Evolutionary conservation across 1,140 invertebrate genomes (phyloP).

Genomic region (Tribolium castaneum): DNA sequence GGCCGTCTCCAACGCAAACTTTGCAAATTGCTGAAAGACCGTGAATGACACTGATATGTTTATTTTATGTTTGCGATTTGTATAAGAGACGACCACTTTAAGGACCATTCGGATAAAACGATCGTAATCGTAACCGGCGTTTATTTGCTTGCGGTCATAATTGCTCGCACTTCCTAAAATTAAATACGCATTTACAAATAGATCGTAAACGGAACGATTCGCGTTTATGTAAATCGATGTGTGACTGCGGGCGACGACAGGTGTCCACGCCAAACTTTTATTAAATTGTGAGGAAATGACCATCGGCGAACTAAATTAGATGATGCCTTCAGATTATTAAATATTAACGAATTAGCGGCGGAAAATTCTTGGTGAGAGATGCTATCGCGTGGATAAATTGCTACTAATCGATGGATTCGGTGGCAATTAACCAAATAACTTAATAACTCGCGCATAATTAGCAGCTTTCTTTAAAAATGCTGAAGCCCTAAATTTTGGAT

Average conservation of each 20-base stretch:
- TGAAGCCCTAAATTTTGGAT: too few species aligned
- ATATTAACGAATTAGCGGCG: neutral
- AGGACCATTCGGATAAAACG: neutral
- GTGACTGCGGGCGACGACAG: neutral
- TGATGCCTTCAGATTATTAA: neutral
- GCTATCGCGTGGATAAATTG: neutral
- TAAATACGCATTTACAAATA: conserved; percentile 16
- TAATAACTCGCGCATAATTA: neutral
- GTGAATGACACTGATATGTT: conserved; percentile 30
- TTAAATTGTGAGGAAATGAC: neutral
- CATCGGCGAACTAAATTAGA: neutral
- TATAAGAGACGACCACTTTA: neutral
- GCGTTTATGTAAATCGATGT: conserved; percentile 4
- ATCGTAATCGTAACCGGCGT: neutral
- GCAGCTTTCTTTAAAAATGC: neutral
- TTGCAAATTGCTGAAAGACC: conserved; percentile 15
- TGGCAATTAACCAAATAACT: conserved; percentile 1
- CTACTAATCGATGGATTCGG: neutral
- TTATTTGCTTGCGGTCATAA: neutral
- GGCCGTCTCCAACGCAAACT: neutral
- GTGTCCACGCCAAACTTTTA: neutral
- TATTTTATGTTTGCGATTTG: conserved; percentile 28
- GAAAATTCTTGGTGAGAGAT: neutral
- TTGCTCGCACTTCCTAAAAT: conserved; percentile 22
- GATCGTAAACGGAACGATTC: conserved; percentile 6